Evolutionary conservation across 2,888 invertebrate genomes (phyloP).

Genomic region (Allygus modestus): DNA sequence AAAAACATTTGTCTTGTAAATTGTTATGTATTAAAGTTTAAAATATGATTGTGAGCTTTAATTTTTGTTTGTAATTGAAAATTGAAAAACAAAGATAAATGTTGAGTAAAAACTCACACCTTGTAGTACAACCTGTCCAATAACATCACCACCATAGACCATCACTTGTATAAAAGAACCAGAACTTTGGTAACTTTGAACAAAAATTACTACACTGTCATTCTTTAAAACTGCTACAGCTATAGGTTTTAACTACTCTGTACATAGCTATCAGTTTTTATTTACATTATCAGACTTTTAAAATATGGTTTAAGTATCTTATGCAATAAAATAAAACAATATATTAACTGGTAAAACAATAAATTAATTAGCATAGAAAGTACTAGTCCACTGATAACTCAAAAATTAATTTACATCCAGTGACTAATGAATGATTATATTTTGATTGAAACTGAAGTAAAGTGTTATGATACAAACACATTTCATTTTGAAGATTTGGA

Average conservation of each 20-base stretch:
- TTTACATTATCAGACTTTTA: conserved; percentile 33
- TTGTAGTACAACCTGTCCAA: neutral
- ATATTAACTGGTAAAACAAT: neutral
- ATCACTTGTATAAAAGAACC: neutral
- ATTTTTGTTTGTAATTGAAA: no score
- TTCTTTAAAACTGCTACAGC: neutral
- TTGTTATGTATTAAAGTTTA: no score
- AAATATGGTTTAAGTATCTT: conserved; percentile 11
- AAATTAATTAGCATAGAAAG: neutral
- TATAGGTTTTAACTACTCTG: neutral
- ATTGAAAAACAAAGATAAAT: no score
- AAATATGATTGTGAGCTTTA: no score
- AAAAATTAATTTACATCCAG: no score
- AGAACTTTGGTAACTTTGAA: neutral
- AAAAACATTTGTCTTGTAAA: no score
- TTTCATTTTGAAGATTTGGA: no score
- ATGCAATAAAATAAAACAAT: neutral
- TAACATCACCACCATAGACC: neutral
- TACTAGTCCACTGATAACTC: no score
- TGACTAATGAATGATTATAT: no score
- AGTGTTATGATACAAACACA: no score
- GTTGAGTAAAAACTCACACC: neutral
- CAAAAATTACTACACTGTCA: neutral
- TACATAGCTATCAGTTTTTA: neutral
- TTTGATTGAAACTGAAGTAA: no score